Base-by-base conservation (phyloP, 2,113 vertebrate genomes). In the Noturus placidus region DNA sequence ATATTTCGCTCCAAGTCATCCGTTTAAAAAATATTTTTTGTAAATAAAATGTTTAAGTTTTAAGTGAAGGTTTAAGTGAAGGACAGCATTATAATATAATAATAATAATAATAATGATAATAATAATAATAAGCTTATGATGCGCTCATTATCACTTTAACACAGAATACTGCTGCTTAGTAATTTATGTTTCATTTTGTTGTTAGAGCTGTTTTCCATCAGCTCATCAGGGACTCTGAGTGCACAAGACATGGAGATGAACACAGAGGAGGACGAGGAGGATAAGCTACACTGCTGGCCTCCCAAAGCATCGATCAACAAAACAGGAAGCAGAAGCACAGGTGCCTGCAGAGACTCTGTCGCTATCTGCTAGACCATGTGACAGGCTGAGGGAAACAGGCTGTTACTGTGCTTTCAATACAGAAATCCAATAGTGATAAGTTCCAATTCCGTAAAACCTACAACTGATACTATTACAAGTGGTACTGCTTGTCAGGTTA, bases 221-320 rank as follows among this genome's bases (percentile, higher is more conserved):
- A 27, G 57, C 61, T 54, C 83, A 17, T 63, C 15, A 78, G 82
- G 79, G 69, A n/a, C 84, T 85, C 42, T 27, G 63, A 89, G 81
- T 85, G n/a, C 35, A 57, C 76, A 72, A 0, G 93, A 92, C 54
- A 93, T 92, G 65, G 77, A 81, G 1, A 11, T 52, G 22, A 91
- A 20, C 10, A 82, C 87, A 8, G 92, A 93, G 0, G 93, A 91
- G 63, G 93, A 94, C 2, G 92, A 89, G 5, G 85, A 91, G 1
- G 87, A 90, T 79, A 93, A 89, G 0, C 91, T 96, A 52, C 89
- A 67, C 5, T 95, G 92, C 87, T 96, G 95, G 95, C 95, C 95
- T 72, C 95, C 95, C 27, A 91, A 91, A 82, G 92, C 95, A 14
- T 90, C 94, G 0, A 30, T 94, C 6, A 82, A 3, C 25, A 93